These are phyloP conservation scores for Mormyrus proboscirostris DNA, from an alignment of 2,797 vertebrate genomes.

Conservation along the genomic window DNA sequence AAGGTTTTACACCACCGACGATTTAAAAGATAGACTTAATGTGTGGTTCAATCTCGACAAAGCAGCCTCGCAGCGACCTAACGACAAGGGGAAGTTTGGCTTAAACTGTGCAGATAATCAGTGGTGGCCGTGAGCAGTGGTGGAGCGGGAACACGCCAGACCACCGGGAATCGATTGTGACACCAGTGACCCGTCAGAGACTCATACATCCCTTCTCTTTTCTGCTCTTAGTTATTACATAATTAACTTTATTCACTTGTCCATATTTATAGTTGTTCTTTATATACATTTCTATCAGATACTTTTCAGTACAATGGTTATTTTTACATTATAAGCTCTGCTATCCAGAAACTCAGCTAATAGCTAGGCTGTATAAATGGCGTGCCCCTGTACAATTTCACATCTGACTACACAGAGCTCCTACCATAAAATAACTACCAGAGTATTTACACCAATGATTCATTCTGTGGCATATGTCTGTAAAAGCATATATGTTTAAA, in stretches of 20 bases:
- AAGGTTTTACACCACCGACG: conserved; percentile 33
- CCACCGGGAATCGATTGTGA: conserved; percentile 60
- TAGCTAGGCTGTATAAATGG: neutral
- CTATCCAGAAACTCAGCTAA: conserved; percentile 6
- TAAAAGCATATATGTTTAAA: conserved; percentile 12
- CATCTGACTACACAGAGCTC: conserved; percentile 4
- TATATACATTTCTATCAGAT: neutral
- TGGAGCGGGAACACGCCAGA: conserved; percentile 59
- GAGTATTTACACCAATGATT: conserved; percentile 6
- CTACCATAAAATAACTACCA: conserved; percentile 15
- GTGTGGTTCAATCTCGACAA: conserved; percentile 16
- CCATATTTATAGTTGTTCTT: neutral
- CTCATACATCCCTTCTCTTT: conserved; percentile 31
- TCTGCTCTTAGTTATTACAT: conserved; percentile 11
- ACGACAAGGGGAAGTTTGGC: conserved; percentile 17
- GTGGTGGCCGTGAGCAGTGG: conserved; percentile 58
- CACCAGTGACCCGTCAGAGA: conserved; percentile 59
- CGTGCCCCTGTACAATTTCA: neutral
- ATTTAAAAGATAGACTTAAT: conserved; percentile 25
- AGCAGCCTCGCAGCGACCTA: conserved; percentile 10
- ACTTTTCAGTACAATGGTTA: neutral
- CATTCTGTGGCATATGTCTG: neutral
- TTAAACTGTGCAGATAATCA: conserved; percentile 30
- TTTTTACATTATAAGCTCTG: neutral
- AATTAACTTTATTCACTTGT: conserved; percentile 15